A percentile compares a stretch with the other conserved stretches of the same genome.
Conservation (phyloP, 2,888 invertebrate species). For the Melinopterus prodromus region DNA sequence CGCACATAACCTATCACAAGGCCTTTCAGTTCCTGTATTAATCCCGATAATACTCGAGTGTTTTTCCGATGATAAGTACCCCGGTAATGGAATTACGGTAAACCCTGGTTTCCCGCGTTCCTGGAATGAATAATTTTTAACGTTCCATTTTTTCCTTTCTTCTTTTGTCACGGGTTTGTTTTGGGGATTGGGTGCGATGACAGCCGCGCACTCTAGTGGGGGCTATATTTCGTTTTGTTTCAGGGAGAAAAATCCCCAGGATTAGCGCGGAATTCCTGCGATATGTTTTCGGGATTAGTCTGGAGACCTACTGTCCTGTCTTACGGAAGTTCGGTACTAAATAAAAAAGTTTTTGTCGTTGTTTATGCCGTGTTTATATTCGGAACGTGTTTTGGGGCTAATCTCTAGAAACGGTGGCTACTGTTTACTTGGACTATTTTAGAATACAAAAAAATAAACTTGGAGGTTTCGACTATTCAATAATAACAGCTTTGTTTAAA, state of each 20-base stretch:
- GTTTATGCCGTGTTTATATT: not conserved
- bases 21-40: not conserved
- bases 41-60: slow-evolving; percentile 4
- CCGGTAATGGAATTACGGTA: not conserved
- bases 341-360: not conserved
- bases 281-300: slow-evolving; percentile 4
- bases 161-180: not conserved
- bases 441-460: not conserved
- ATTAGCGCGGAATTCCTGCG: not conserved
- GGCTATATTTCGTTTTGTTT: not conserved
- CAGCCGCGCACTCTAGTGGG: not conserved
- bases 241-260: not conserved
- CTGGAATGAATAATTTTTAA: not conserved
- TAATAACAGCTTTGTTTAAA: no score
- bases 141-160: not conserved
- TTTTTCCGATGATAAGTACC: not conserved
- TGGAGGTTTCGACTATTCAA: no score
- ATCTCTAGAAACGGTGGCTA: not conserved
- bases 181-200: not conserved
- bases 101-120: not conserved
- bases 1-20: no score
- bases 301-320: not conserved
- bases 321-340: not conserved
- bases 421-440: not conserved
- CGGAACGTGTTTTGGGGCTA: not conserved